Percentiles rank a stretch among this genome's conserved stretches.
Evolutionary conservation across 2,797 vertebrate genomes (phyloP).

Genomic region (Mallotus villosus): DNA sequence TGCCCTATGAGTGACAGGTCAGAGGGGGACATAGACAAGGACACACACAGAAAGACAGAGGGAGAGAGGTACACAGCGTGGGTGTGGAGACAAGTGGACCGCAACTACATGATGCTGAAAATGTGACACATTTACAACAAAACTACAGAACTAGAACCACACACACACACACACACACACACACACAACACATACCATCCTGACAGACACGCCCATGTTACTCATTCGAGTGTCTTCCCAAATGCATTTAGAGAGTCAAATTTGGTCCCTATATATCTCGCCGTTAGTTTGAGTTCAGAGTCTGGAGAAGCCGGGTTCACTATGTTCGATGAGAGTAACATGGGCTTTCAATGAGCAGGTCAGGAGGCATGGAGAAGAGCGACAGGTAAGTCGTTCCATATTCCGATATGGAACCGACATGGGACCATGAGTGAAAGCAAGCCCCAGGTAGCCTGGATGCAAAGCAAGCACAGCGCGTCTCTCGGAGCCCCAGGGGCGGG

Average conservation of each 20-base stretch:
- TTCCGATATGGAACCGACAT: not conserved
- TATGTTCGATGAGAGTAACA: conserved; percentile 42
- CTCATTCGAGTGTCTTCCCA: conserved; percentile 6
- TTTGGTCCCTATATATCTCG: no score
- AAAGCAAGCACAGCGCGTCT: conserved; percentile 26
- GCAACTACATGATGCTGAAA: conserved; percentile 48
- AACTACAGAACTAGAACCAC: conserved; percentile 16
- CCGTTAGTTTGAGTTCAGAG: not conserved
- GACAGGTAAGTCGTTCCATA: conserved; percentile 24
- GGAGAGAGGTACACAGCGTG: conserved; percentile 57
- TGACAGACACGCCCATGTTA: conserved; percentile 37
- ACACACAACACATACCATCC: conserved; percentile 15
- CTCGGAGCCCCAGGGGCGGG: conserved; percentile 22
- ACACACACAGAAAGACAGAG: conserved; percentile 76
- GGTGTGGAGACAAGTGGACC: conserved; percentile 72
- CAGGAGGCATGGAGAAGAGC: conserved; percentile 27
- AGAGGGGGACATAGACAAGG: conserved; percentile 69
- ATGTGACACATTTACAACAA: conserved; percentile 44
- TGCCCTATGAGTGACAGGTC: conserved; percentile 80
- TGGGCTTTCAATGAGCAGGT: conserved; percentile 33
- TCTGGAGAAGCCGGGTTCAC: not conserved
- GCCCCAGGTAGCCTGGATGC: conserved; percentile 18
- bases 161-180: conserved; percentile 4
- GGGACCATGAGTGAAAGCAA: conserved; percentile 22
- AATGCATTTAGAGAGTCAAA: not conserved